Evolutionary conservation across 1,140 invertebrate genomes (phyloP), one percentile per base, ranked within the genome.

Genomic region (Drosophila mayri): DNA sequence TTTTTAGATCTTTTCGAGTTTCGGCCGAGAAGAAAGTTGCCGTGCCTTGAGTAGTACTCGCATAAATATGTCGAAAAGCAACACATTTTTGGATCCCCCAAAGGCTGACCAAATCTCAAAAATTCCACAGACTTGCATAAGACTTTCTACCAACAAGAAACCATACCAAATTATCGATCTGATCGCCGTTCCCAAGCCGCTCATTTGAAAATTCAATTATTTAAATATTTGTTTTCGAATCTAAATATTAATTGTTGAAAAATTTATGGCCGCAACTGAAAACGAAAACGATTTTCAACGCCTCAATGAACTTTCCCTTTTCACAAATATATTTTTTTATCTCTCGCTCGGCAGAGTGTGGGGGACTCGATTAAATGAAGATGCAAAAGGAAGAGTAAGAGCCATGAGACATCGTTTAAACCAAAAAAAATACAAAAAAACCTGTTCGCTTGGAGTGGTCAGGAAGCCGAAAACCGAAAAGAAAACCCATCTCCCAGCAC

Each of bases 261-360:
- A 57, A 72, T 84, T 38, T 71, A 40, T n/a, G 65, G 44, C 28
- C 43, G 30, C 76, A 74, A 81, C 61, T 77, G 68, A 49, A 60
- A 61, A 59, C 57, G 50, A 78, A 76, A 76, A 76, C 73, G 52
- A 67, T 72, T 72, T 72, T 79, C 65, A 78, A 78, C 67, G 61
- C 80, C 71, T 87, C 80, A 87, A 84, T 88, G 85, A 81, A 88
- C 84, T 88, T 88, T 88, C 84, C 84, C 84, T 88, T 88, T 86
- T 87, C 55, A 66, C 60, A 50, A 64, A 76, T 54, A 66, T 65
- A 79, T 68, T 65, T 80, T 58, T 80, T 58, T 62, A 73, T 72
- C 70, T 59, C 28, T 25, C 28, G 41, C 60, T n/a, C 25, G 20
- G 25, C 20, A n/a, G 65, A 32, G 35, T 68, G 52, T 52, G 58